phyloP scores from a whole-genome alignment of 2,113 vertebrate genomes.

The Dinomys branickii region DNA sequence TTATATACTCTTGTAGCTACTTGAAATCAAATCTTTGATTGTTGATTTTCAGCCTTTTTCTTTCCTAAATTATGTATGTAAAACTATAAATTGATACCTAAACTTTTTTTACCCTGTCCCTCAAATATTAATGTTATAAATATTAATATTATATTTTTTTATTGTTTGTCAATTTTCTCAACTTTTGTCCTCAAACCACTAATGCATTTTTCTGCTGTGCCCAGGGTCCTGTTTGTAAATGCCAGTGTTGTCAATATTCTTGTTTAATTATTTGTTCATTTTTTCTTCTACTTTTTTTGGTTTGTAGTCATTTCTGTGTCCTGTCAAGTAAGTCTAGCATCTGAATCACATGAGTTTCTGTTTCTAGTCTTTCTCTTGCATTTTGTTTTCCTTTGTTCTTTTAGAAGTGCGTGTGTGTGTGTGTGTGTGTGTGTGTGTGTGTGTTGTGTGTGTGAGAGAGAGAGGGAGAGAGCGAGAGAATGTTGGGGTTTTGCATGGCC shows the following conservation, averaged over 20 bases:
- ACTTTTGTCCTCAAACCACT: background rate
- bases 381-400: background rate
- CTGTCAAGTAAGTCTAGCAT: background rate
- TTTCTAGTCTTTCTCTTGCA: background rate
- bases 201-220: background rate
- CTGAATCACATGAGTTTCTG: background rate
- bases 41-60: background rate
- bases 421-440: too few relatives aligned
- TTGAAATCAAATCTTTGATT: background rate
- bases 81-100: background rate
- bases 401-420: too few relatives aligned
- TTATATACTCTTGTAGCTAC: background rate
- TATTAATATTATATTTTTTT: conserved; percentile 16
- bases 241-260: background rate
- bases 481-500: background rate
- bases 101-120: background rate
- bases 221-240: background rate
- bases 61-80: background rate
- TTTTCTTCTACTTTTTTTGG: background rate
- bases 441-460: too few relatives aligned
- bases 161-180: background rate
- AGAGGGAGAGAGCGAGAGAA: too few relatives aligned
- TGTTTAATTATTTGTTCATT: background rate
- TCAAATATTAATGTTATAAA: background rate
- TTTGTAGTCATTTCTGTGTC: background rate